Base-by-base conservation (phyloP, 2,113 vertebrate species). In the Cryptomyrus ogoouensis region DNA sequence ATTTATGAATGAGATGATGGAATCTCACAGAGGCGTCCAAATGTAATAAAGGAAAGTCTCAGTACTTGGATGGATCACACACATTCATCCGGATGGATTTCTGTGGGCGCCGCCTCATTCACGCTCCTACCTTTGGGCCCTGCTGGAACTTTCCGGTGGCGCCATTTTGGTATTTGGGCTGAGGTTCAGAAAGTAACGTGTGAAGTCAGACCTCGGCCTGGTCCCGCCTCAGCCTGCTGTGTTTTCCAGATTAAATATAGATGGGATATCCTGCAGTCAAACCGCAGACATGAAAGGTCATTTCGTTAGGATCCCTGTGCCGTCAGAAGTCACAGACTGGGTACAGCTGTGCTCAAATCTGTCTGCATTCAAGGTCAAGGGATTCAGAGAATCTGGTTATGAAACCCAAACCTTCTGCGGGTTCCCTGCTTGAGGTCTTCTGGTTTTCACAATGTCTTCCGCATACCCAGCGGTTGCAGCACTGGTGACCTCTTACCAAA, bases 241-340 rank as follows among this genome's bases (percentile, higher is more conserved):
- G 44, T 84, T 84, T 44, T 46, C 39, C 39, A 46, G 83, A 84
- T 47, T 84, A 84, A 84, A 84, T 47, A 84, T 84, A 84, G 83
- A 46, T n/a, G 21, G 42, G 19, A 84, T n/a, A 46, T 47, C 83
- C 39, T 24, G 83, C 35, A 84, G 8, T 80, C 74, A 21, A n/a
- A 46, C 83, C 19, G 7, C 42, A 9, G 42, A 44, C 17, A 84
- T 47, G 44, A 44, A 84, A 84, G 24, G 44, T 24, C 39, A 47
- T 24, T n/a, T 84, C 39, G 19, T n/a, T 84, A n/a, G 10, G 24
- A 27, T 46, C 42, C 24, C 39, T 47, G 21, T 0, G 5, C 42
- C 1, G 24, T 46, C 83, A 21, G 12, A 84, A 47, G 17, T 27
- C 21, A 47, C 44, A 84, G 39, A 39, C 35, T n/a, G 42, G 42